These are phyloP conservation scores for Toxonevra muliebris DNA, from an alignment of 2,888 invertebrate species.

Conservation along the genomic window DNA sequence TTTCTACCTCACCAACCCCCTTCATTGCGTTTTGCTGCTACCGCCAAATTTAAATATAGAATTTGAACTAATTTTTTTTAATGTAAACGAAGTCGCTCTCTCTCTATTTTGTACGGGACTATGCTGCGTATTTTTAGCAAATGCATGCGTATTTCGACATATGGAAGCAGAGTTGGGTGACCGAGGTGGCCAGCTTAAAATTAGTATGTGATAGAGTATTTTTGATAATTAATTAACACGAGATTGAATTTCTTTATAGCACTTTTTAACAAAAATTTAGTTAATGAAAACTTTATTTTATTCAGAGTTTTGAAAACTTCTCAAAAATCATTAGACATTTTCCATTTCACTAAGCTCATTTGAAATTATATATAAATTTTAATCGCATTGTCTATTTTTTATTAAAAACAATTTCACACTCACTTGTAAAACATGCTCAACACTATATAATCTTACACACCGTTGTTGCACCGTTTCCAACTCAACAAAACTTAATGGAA, in stretches of 20 bases:
- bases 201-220: too few relatives aligned
- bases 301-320: too few relatives aligned
- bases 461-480: slow-evolving; percentile 19
- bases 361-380: background rate
- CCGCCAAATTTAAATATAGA: slow-evolving; percentile 57
- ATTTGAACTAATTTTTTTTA: slow-evolving; percentile 59
- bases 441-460: slow-evolving; percentile 27
- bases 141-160: slow-evolving; percentile 2
- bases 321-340: too few relatives aligned
- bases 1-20: slow-evolving; percentile 28
- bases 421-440: slow-evolving; percentile 48
- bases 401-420: slow-evolving; percentile 42
- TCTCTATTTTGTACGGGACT: slow-evolving; percentile 13
- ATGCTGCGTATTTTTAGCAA: slow-evolving; percentile 11
- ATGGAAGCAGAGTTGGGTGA: background rate
- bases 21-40: slow-evolving; percentile 49
- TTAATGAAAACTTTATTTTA: too few relatives aligned
- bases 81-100: slow-evolving; percentile 25
- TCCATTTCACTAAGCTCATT: too few relatives aligned
- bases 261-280: too few relatives aligned
- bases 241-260: too few relatives aligned
- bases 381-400: slow-evolving; percentile 27
- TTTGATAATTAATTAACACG: too few relatives aligned
- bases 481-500: slow-evolving; percentile 19
- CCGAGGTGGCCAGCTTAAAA: too few relatives aligned